These are phyloP conservation scores for Geotrypetes seraphini DNA, from an alignment of 2,797 vertebrate species.

Conservation along the genomic window DNA sequence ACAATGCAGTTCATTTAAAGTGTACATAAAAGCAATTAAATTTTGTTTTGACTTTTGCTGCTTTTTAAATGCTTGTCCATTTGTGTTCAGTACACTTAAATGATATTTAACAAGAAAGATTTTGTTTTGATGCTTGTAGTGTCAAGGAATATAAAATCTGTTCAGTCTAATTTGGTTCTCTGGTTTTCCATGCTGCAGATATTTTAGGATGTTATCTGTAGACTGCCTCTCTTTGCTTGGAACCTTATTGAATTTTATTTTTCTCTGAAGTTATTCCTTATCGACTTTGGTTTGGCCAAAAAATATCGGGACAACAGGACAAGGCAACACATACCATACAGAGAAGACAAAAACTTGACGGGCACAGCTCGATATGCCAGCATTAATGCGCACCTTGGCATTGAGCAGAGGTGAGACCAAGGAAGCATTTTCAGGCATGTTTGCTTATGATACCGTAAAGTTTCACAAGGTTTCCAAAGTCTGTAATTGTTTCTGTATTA, in stretches of 20 bases:
- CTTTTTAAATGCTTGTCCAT: too few species aligned
- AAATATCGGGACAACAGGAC: conserved; percentile 99
- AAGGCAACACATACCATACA: conserved; percentile 98
- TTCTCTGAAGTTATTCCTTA: conserved; percentile 93
- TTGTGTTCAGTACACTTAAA: too few species aligned
- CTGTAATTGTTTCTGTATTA: too few species aligned
- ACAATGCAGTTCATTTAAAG: too few species aligned
- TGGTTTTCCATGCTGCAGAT: not conserved
- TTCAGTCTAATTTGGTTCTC: too few species aligned
- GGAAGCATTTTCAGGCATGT: not conserved
- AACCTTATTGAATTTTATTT: conserved; percentile 42
- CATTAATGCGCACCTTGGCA: conserved; percentile 97
- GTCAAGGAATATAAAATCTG: too few species aligned
- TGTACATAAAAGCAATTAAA: too few species aligned
- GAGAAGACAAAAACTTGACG: conserved; percentile 99
- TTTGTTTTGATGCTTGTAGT: too few species aligned
- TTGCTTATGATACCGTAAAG: too few species aligned
- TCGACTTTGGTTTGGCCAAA: conserved; percentile 99
- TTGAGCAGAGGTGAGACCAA: conserved; percentile 85
- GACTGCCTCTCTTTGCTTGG: not conserved
- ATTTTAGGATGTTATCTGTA: conserved; percentile 23
- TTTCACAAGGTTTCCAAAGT: too few species aligned
- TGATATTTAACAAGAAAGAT: too few species aligned
- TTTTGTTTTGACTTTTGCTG: too few species aligned
- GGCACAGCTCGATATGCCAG: conserved; percentile 98